Percentiles rank a stretch among this genome's conserved stretches.
Evolutionary conservation across 1,140 invertebrate species (phyloP).

Genomic region (honey bee (Apis mellifera)): Amel_HAv3.1 CM009946.2:1252001-1252500

Average conservation of each 20-base stretch:
- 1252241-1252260: too few species aligned
- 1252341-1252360: background rate
- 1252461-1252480: background rate
- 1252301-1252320: too few species aligned
- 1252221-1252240: background rate
- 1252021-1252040: slow-evolving; percentile 86
- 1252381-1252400: background rate
- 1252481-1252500: background rate
- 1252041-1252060: slow-evolving; percentile 74
- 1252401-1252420: background rate
- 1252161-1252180: slow-evolving; percentile 39
- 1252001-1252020: slow-evolving; percentile 87
- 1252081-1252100: background rate
- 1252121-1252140: background rate
- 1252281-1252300: background rate
- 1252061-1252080: slow-evolving; percentile 3
- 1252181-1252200: slow-evolving; percentile 70
- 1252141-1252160: background rate
- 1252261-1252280: background rate
- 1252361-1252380: background rate
- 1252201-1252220: slow-evolving; percentile 76
- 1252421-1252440: background rate
- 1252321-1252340: slow-evolving; percentile 4
- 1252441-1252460: background rate
- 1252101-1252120: slow-evolving; percentile 5